Base-by-base conservation (phyloP, 1,140 invertebrate genomes). In the Drosophila trapezifrons region DNA sequence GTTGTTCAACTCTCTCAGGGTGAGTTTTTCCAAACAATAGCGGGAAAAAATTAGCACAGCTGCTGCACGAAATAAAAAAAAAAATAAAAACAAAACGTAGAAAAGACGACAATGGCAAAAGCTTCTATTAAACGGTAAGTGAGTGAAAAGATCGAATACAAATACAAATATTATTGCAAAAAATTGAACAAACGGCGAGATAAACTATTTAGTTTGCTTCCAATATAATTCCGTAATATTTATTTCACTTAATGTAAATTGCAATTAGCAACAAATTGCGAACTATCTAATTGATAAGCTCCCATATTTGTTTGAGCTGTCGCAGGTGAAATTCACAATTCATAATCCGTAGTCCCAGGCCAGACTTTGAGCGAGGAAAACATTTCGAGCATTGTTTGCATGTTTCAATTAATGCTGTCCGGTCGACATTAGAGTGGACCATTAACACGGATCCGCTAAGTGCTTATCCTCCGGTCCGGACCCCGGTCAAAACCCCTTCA, bases 11-110 rank as follows among this genome's bases (percentile, higher is more conserved):
- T 38, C 72, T 76, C 78, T 80, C 74, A 76, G 66, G 78, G 81
- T 85, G 58, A 85, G 81, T 81, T 80, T 67, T 71, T 62, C 73
- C 81, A 85, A 66, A 84, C 81, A 84, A 84, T 84, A 69, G 78
- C 74, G 73, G 60, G 78, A 81, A 81, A 71, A 76, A 85, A 85
- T 85, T 85, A 85, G 81, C 74, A 85, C 81, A 85, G 81, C 77
- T 85, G 81, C 67, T 77, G 29, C 56, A 62, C 59, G 65, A 63
- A 78, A 80, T 67, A 40, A 13, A 40, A 47, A 66, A 38, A 43
- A 64, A 62, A 52, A 32, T 37, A 15, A 32, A 42, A 15, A 58
- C 43, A 22, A 58, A 13, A 8, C 13, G 2, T 17, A 79, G 46
- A 63, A 62, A 71, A 84, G 49, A 35, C 49, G 49, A 35, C 49